Evolutionary conservation across 2,113 vertebrate species (phyloP).

Genomic region (Telmatochromis sp.): DNA sequence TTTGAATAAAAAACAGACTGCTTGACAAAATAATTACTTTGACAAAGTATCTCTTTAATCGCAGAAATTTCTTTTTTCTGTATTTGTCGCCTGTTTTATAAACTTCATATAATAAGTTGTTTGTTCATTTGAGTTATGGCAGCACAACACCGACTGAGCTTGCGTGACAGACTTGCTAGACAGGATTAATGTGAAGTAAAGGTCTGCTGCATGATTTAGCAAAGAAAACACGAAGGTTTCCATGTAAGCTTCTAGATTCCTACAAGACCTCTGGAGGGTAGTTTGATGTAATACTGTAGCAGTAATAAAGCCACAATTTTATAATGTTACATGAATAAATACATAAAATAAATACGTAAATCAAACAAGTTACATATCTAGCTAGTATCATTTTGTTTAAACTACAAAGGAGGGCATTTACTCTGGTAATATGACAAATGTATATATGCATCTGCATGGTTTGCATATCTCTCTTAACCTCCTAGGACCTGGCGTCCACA

Average conservation of each 20-base stretch:
- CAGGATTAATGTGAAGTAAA: not conserved
- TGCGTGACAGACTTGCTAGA: not conserved
- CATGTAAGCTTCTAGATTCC: not conserved
- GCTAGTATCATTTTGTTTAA: not conserved
- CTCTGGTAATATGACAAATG: not conserved
- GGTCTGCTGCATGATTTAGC: not conserved
- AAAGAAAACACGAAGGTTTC: not conserved
- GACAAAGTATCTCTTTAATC: not conserved
- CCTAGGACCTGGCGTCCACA: not conserved
- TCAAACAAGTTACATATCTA: not conserved
- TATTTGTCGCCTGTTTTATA: not conserved
- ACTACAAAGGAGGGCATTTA: not conserved
- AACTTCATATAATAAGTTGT: not conserved
- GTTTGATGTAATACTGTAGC: not conserved
- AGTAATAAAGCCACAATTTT: not conserved
- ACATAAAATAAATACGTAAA: not conserved
- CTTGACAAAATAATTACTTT: not conserved
- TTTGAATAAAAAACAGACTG: not conserved
- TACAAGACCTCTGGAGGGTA: not conserved
- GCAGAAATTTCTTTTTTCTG: not conserved
- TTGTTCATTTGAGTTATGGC: not conserved
- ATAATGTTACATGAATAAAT: not conserved
- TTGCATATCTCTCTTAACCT: not conserved
- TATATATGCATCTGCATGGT: not conserved
- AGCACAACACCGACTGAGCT: not conserved